Percentiles rank a stretch among this genome's conserved stretches.
Conservation (phyloP, 2,797 vertebrate species). For the Coregonus sp. region DNA sequence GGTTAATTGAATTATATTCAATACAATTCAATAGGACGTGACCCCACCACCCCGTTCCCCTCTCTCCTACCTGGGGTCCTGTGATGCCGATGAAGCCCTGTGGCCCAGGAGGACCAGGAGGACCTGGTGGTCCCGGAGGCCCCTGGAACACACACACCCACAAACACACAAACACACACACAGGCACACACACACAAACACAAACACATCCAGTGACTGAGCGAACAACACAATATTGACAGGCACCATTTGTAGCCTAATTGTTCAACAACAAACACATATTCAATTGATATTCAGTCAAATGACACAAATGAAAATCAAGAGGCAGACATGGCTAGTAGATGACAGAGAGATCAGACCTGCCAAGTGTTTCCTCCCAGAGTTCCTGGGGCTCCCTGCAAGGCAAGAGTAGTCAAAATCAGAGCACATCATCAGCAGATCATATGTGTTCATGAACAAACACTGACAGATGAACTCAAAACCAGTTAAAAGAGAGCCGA, state of each 20-base stretch:
- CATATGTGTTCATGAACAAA: background rate
- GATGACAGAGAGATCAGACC: constrained; percentile 84
- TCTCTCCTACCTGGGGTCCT: constrained; percentile 84
- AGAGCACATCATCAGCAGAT: constrained; percentile 35
- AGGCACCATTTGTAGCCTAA: no score
- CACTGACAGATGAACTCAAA: constrained; percentile 12
- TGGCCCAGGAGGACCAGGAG: constrained; percentile 87
- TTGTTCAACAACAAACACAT: no score
- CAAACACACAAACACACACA: no score
- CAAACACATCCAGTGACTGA: no score
- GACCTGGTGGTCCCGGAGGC: constrained; percentile 82
- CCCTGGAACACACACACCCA: constrained; percentile 75
- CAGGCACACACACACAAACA: no score
- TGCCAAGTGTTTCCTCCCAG: constrained; percentile 80
- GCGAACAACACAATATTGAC: no score
- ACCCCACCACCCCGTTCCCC: constrained; percentile 4
- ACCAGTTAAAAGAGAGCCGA: background rate
- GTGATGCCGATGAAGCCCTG: constrained; percentile 82
- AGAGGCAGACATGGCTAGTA: background rate
- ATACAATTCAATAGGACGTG: background rate
- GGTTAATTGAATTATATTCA: background rate
- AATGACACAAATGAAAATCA: no score
- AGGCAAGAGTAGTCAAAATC: constrained; percentile 59
- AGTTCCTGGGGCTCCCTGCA: constrained; percentile 89
- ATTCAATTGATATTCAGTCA: no score